Percentiles rank a stretch among this genome's conserved stretches.
phyloP scores from a whole-genome alignment of 2,113 vertebrate species.

The Brachyistius frenatus region DNA sequence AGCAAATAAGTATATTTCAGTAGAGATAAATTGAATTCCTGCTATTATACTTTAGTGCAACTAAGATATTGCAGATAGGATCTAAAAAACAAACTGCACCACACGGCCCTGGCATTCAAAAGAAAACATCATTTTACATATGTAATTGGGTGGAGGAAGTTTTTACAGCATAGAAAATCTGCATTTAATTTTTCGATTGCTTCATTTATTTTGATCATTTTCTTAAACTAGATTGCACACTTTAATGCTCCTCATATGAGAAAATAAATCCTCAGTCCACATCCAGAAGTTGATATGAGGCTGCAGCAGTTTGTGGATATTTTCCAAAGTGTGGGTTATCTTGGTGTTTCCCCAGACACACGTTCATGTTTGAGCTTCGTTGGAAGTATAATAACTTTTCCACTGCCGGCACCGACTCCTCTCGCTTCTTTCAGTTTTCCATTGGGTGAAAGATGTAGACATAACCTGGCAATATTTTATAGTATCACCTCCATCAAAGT shows the following conservation, averaged over 20 bases:
- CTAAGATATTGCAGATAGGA: background rate
- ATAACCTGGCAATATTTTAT: too few relatives aligned
- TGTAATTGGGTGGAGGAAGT: background rate
- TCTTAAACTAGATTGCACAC: background rate
- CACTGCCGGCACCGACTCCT: too few relatives aligned
- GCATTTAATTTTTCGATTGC: background rate
- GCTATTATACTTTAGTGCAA: background rate
- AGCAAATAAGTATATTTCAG: constrained; percentile 9
- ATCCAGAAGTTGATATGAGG: background rate
- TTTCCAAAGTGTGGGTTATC: background rate
- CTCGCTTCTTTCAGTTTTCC: too few relatives aligned
- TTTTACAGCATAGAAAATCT: constrained; percentile 1
- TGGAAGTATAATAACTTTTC: constrained; percentile 6
- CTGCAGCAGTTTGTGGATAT: background rate
- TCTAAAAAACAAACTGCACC: background rate
- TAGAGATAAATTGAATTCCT: background rate
- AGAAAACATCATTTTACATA: background rate
- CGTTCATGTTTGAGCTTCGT: background rate
- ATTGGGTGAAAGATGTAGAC: too few relatives aligned
- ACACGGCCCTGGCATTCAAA: background rate
- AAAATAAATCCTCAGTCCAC: background rate
- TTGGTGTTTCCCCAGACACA: constrained; percentile 6
- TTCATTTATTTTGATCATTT: background rate
- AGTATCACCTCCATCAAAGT: too few relatives aligned
- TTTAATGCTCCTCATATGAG: background rate